Conservation (phyloP, 53 echinoderm and acorn worm genomes). For the Luidia sarsii region DNA sequence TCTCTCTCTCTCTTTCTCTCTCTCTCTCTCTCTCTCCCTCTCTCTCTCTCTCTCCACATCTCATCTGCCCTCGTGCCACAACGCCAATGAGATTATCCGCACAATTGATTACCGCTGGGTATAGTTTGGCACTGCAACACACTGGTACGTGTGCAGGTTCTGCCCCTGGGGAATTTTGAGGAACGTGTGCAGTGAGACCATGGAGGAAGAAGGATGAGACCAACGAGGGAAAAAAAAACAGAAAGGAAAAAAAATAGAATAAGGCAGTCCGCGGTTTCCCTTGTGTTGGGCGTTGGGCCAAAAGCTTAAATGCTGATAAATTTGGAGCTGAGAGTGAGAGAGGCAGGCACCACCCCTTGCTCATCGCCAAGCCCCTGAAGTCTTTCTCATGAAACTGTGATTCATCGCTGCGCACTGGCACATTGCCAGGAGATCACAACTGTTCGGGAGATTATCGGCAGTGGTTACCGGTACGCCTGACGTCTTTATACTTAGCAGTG, state of each 20-base stretch:
- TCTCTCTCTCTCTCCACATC: too few relatives aligned
- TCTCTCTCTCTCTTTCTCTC: too few relatives aligned
- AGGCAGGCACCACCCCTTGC: not conserved
- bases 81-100: conserved; percentile 31
- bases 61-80: conserved; percentile 1
- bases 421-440: not conserved
- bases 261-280: too few relatives aligned
- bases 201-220: not conserved
- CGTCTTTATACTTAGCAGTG: not conserved
- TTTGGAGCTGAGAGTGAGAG: not conserved
- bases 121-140: not conserved
- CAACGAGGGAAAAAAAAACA: not conserved
- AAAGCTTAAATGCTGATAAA: too few relatives aligned
- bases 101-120: not conserved
- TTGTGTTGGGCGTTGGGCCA: too few relatives aligned
- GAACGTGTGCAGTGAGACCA: not conserved
- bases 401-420: conserved; percentile 12
- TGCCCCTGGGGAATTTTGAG: not conserved
- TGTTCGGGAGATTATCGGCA: not conserved
- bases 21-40: too few relatives aligned
- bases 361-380: not conserved
- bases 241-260: not conserved
- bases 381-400: conserved; percentile 4
- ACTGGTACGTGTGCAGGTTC: not conserved
- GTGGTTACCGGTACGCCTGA: too few relatives aligned